A percentile compares a stretch with the other conserved stretches of the same genome.
Conservation (phyloP, 2,888 invertebrate genomes). For the Sipunculus nudus region DNA sequence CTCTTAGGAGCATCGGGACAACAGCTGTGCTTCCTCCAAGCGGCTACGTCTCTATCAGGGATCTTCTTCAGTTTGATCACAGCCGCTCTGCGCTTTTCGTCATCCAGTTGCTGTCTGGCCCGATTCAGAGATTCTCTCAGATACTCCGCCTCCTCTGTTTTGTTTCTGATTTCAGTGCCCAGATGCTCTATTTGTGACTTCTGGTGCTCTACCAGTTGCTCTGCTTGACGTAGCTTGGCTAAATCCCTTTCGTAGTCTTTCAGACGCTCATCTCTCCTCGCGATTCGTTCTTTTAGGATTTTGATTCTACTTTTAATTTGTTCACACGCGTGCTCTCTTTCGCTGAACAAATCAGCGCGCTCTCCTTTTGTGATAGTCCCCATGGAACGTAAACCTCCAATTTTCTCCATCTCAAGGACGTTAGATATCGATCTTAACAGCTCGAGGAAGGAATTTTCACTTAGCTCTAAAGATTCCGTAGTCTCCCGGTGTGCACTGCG, state of each 20-base stretch:
- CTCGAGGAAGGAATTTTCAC: slow-evolving; percentile 53
- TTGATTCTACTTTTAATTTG: slow-evolving; percentile 5
- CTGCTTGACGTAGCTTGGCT: slow-evolving; percentile 24
- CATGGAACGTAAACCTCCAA: slow-evolving; percentile 25
- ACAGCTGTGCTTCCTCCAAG: too few relatives aligned
- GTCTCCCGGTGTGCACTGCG: slow-evolving; percentile 63
- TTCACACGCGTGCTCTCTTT: slow-evolving; percentile 18
- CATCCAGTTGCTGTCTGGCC: slow-evolving; percentile 59
- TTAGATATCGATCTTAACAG: slow-evolving; percentile 20
- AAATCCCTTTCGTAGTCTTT: slow-evolving; percentile 31
- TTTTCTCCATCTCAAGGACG: slow-evolving; percentile 24
- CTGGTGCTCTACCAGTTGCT: slow-evolving; percentile 11
- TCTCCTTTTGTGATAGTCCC: slow-evolving; percentile 25
- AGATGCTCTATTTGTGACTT: slow-evolving; percentile 12
- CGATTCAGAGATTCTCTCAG: slow-evolving; percentile 61
- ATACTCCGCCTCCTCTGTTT: slow-evolving; percentile 61
- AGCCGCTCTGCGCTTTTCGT: slow-evolving; percentile 63
- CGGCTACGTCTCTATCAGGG: too few relatives aligned
- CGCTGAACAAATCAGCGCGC: slow-evolving; percentile 7
- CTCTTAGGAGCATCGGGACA: too few relatives aligned
- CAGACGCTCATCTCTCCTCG: slow-evolving; percentile 22
- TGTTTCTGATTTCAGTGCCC: slow-evolving; percentile 49
- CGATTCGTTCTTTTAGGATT: slow-evolving; percentile 15
- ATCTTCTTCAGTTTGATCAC: slow-evolving; percentile 66
- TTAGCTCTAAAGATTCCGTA: slow-evolving; percentile 59